Conservation (phyloP, 2,888 invertebrate species). For the Lysandra bellargus region DNA sequence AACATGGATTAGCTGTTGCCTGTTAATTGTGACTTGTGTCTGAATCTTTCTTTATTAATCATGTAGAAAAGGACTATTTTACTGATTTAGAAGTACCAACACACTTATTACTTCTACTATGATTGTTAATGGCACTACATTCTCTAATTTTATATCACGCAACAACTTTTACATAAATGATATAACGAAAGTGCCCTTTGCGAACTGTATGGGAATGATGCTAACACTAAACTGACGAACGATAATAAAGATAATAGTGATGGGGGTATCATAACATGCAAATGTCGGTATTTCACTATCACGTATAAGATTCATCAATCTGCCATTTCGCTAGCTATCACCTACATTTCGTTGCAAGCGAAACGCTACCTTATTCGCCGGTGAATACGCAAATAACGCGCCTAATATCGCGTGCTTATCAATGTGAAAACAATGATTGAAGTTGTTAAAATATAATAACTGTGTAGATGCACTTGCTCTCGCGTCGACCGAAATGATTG, state of each 20-base stretch:
- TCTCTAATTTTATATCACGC: not conserved
- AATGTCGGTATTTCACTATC: constrained; percentile 58
- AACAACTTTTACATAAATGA: not conserved
- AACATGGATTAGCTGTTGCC: no score
- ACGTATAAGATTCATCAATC: constrained; percentile 50
- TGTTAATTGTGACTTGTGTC: no score
- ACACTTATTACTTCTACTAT: no score
- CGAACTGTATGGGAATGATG: not conserved
- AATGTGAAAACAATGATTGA: constrained; percentile 48
- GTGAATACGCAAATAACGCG: not conserved
- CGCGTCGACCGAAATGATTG: constrained; percentile 59
- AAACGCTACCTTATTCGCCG: constrained; percentile 34
- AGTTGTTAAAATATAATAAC: constrained; percentile 58
- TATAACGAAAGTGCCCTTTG: not conserved
- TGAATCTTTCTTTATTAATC: no score
- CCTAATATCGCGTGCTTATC: constrained; percentile 33
- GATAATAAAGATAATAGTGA: constrained; percentile 12
- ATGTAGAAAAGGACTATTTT: no score
- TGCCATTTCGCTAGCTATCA: constrained; percentile 41
- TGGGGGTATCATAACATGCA: constrained; percentile 50
- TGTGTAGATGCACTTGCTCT: constrained; percentile 57
- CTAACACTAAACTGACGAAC: not conserved
- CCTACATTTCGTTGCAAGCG: constrained; percentile 32
- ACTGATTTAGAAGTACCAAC: no score
- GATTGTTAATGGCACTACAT: no score